Conservation (phyloP, 2,888 invertebrate species). For the Drosophila stalkeri region DNA sequence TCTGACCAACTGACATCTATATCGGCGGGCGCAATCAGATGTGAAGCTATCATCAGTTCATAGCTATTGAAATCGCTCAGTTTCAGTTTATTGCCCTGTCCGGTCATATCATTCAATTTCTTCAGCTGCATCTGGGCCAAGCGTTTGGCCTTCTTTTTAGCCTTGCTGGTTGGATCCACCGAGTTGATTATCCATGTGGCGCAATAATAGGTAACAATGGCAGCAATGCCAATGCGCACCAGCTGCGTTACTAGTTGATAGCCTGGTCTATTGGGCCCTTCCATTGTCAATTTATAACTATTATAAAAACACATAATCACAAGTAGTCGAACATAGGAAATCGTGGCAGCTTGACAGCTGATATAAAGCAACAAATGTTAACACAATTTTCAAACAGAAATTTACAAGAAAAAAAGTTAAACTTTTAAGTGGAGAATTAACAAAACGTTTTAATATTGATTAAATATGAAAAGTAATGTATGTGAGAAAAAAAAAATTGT, state of each 20-base stretch:
- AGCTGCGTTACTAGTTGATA: slow-evolving; percentile 85
- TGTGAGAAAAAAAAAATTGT: too few relatives aligned
- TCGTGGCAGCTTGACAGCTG: slow-evolving; percentile 18
- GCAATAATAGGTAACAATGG: slow-evolving; percentile 93
- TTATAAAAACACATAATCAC: slow-evolving; percentile 11
- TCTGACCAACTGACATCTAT: slow-evolving; percentile 91
- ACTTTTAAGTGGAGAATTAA: neutral
- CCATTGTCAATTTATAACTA: slow-evolving; percentile 46
- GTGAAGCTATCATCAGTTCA: slow-evolving; percentile 97
- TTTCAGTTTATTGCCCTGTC: slow-evolving; percentile 86
- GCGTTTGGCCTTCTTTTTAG: slow-evolving; percentile 93
- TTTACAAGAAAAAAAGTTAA: neutral
- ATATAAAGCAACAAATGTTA: slow-evolving; percentile 9
- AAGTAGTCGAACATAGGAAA: slow-evolving; percentile 4
- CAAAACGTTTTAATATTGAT: neutral
- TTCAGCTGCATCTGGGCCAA: slow-evolving; percentile 92
- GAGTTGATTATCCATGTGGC: slow-evolving; percentile 95
- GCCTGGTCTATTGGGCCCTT: slow-evolving; percentile 28
- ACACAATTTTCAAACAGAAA: neutral
- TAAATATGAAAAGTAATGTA: neutral
- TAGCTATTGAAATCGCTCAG: slow-evolving; percentile 93
- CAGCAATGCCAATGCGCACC: slow-evolving; percentile 87
- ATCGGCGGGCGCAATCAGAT: slow-evolving; percentile 95
- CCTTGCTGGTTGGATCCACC: slow-evolving; percentile 95
- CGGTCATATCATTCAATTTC: slow-evolving; percentile 86